phyloP scores from a whole-genome alignment of 2,888 invertebrate genomes.

The Diploptera punctata region DNA sequence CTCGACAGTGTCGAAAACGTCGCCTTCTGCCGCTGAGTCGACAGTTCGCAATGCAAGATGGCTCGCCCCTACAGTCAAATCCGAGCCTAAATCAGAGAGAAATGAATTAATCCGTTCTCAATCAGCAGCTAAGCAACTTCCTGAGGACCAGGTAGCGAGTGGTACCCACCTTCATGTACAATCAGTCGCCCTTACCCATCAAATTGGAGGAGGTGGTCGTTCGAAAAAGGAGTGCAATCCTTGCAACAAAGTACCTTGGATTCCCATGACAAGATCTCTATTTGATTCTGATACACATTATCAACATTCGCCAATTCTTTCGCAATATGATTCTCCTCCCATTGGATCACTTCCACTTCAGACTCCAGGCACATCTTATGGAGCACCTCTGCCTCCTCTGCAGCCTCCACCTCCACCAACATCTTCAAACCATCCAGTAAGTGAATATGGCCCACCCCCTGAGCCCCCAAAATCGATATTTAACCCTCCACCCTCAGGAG shows the following conservation, averaged over 20 bases:
- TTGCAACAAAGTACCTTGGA: slow-evolving; percentile 83
- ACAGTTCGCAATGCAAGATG: slow-evolving; percentile 33
- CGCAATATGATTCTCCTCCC: background rate
- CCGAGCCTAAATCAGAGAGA: background rate
- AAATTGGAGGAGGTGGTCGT: slow-evolving; percentile 51
- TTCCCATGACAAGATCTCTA: slow-evolving; percentile 50
- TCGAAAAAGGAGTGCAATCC: slow-evolving; percentile 76
- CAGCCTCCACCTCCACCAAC: slow-evolving; percentile 39
- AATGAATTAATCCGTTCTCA: background rate
- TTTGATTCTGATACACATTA: background rate
- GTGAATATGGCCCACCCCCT: slow-evolving; percentile 50
- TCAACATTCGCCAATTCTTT: background rate
- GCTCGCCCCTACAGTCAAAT: slow-evolving; percentile 26
- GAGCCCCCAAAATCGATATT: too few relatives aligned
- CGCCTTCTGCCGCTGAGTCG: too few relatives aligned
- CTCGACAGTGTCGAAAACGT: too few relatives aligned
- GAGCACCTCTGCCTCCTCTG: slow-evolving; percentile 35
- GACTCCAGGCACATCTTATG: background rate
- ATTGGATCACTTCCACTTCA: background rate
- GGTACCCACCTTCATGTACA: slow-evolving; percentile 27
- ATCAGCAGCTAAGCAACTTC: slow-evolving; percentile 32
- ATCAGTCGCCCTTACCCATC: slow-evolving; percentile 27
- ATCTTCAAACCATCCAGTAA: slow-evolving; percentile 33
- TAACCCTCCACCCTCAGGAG: too few relatives aligned
- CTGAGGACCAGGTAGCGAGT: slow-evolving; percentile 18